Percentiles rank a stretch among this genome's conserved stretches.
phyloP scores from a whole-genome alignment of 2,797 vertebrate genomes.

The Gymnoscopelus braueri region DNA sequence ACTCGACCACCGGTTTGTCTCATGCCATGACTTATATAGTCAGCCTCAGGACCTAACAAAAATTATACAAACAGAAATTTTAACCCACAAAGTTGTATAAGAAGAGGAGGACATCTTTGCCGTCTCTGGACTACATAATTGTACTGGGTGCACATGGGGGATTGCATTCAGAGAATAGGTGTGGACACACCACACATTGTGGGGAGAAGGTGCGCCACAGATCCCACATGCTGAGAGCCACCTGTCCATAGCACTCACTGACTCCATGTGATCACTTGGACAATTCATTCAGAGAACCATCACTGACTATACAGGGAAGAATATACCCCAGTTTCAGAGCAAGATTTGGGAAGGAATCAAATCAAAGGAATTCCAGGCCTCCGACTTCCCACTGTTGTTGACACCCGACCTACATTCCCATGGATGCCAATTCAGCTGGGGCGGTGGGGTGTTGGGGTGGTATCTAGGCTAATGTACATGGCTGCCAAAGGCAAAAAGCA shows the following conservation, averaged over 20 bases:
- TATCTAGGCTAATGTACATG: no score
- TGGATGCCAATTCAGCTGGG: conserved; percentile 62
- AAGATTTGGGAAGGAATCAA: conserved; percentile 43
- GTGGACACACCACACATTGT: conserved; percentile 49
- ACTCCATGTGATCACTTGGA: conserved; percentile 13
- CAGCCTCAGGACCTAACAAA: conserved; percentile 1
- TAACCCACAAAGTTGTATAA: conserved; percentile 40
- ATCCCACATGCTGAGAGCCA: conserved; percentile 55
- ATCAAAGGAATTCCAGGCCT: conserved; percentile 77
- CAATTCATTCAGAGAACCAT: no score
- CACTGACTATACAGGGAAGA: conserved; percentile 15
- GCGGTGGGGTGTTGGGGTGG: conserved; percentile 12
- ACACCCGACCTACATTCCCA: conserved; percentile 76
- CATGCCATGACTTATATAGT: no score
- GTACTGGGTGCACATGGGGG: conserved; percentile 38
- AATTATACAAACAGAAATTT: conserved; percentile 40
- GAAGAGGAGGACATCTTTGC: conserved; percentile 32
- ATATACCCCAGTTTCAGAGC: conserved; percentile 20
- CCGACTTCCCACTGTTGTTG: conserved; percentile 72
- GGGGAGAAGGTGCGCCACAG: conserved; percentile 50
- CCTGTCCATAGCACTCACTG: conserved; percentile 61
- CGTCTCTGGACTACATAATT: conserved; percentile 39
- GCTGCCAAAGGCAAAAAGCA: no score
- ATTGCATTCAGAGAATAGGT: conserved; percentile 54
- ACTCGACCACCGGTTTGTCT: no score